These are phyloP conservation scores for Sesamia nonagrioides DNA, from an alignment of 1,140 invertebrate genomes.

Conservation along the genomic window DNA sequence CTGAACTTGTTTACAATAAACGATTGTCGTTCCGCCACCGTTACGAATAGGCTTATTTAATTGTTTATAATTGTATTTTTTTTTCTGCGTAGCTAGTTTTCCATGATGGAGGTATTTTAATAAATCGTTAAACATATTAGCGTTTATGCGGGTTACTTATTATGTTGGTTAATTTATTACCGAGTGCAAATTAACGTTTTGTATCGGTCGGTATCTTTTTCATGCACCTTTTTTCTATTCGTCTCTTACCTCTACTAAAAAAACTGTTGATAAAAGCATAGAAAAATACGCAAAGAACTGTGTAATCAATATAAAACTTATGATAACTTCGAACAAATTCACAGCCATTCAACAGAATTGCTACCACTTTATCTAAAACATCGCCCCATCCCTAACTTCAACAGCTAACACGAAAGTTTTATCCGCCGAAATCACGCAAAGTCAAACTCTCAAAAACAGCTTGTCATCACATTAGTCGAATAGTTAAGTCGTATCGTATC, in stretches of 20 bases:
- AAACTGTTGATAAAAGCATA: neutral
- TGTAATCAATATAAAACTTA: neutral
- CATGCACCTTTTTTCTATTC: neutral
- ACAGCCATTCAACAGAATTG: constrained; percentile 4
- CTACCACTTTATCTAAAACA: constrained; percentile 26
- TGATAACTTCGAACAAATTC: neutral
- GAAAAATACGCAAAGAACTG: neutral
- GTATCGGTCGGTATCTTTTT: neutral
- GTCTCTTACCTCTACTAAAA: no score
- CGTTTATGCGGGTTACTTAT: constrained; percentile 33
- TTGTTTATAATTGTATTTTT: constrained; percentile 38
- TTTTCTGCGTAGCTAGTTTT: constrained; percentile 9
- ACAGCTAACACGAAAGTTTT: constrained; percentile 32
- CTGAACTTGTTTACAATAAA: constrained; percentile 17
- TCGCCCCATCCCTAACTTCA: constrained; percentile 22
- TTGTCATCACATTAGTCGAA: constrained; percentile 39
- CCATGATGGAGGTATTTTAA: constrained; percentile 42
- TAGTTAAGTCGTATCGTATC: constrained; percentile 37
- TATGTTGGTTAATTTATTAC: constrained; percentile 14
- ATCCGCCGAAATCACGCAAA: constrained; percentile 33
- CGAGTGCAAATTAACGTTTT: neutral
- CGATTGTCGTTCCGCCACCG: constrained; percentile 35
- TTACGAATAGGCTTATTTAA: constrained; percentile 26
- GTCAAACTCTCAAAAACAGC: constrained; percentile 27
- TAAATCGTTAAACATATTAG: constrained; percentile 40